phyloP scores from a whole-genome alignment of 2,113 vertebrate species.

The Halcyon senegalensis region DNA sequence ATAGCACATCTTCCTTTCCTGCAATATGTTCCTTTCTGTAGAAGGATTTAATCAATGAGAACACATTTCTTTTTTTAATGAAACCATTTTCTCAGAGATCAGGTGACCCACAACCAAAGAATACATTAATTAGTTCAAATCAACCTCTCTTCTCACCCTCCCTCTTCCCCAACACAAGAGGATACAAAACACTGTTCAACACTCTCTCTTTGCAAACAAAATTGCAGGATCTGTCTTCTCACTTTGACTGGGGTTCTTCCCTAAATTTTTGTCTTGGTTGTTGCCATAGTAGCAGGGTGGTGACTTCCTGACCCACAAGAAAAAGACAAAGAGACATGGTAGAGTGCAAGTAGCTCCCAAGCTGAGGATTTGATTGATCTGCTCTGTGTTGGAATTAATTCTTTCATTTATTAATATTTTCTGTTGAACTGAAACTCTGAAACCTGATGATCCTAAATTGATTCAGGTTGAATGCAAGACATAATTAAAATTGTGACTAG shows the following conservation, averaged over 20 bases:
- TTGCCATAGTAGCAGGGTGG: background rate
- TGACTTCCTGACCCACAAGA: slow-evolving; percentile 9
- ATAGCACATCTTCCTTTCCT: fast-evolving
- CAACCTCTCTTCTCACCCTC: background rate
- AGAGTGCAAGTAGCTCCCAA: background rate
- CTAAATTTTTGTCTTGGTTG: background rate
- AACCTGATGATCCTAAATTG: slow-evolving; percentile 27
- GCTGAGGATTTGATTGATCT: slow-evolving; percentile 53
- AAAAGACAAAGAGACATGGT: background rate
- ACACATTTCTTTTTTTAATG: background rate
- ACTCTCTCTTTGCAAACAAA: slow-evolving; percentile 34
- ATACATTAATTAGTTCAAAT: slow-evolving; percentile 28
- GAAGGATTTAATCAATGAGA: background rate
- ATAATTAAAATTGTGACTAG: slow-evolving; percentile 17
- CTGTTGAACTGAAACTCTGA: slow-evolving; percentile 33
- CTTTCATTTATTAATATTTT: slow-evolving; percentile 47
- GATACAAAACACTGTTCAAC: background rate
- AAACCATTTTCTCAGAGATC: background rate
- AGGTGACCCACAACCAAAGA: background rate
- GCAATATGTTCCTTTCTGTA: background rate
- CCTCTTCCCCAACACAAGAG: background rate
- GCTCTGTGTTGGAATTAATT: slow-evolving; percentile 31
- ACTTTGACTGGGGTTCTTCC: background rate
- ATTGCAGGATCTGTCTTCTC: slow-evolving; percentile 7
- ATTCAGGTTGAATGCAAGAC: background rate